phyloP scores from a whole-genome alignment of 2,113 vertebrate species.

The Corythaixoides concolor region DNA sequence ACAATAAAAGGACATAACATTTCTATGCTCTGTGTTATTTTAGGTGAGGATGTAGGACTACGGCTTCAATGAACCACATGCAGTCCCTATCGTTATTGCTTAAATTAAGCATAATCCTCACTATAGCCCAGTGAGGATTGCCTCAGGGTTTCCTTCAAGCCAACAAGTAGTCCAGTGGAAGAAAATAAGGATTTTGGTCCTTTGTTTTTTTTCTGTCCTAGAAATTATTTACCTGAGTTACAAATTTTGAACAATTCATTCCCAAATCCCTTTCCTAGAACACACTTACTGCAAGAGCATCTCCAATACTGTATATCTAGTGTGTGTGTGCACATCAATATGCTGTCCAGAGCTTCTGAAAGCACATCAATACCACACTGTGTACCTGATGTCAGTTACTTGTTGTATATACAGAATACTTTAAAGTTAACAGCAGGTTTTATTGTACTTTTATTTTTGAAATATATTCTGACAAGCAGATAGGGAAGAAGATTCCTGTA shows the following conservation, averaged over 20 bases:
- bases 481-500: neutral
- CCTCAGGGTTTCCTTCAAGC: neutral
- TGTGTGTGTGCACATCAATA: too few species aligned
- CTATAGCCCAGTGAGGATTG: neutral
- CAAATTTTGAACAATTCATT: neutral
- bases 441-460: neutral
- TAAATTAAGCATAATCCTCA: neutral
- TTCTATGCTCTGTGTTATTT: neutral
- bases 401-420: neutral
- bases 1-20: neutral
- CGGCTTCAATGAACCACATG: neutral
- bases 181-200: neutral
- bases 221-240: neutral
- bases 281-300: neutral
- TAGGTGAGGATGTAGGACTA: neutral
- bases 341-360: neutral
- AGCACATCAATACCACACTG: neutral
- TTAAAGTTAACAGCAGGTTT: neutral
- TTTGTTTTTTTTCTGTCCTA: neutral
- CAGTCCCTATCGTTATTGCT: accelerated
- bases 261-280: neutral
- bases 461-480: neutral
- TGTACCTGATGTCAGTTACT: neutral
- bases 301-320: accelerated
- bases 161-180: neutral